Evolutionary conservation across 2,113 vertebrate species (phyloP), one percentile per base, ranked within the genome.

Genomic region (Grantiella picta): DNA sequence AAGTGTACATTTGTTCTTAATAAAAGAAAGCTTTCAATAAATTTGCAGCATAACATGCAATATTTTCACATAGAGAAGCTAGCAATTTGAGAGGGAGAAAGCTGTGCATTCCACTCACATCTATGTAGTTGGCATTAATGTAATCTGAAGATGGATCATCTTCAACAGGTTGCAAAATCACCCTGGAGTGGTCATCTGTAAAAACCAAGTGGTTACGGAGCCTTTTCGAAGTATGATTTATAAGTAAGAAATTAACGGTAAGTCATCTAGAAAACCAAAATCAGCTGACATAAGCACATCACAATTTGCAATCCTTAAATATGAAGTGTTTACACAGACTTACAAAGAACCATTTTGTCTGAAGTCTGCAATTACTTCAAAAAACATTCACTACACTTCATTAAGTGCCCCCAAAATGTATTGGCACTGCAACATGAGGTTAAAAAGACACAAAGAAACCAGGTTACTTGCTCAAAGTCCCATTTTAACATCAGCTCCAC

Each of bases 51-150:
- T 97, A 97, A 97, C 97, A 99, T 98, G 98, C 98, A 98, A 97
- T 97, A 97, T 86, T 97, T 97, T 98, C 97, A 99, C 97, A 98
- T 97, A 98, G 96, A 98, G 98, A 98, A 98, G 94, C 76, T 95
- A 90, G 95, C 23, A 97, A 95, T 92, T 77, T 77, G 82, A 91
- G 94, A 91, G 65, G 50, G 42, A 84, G 96, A 98, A 98, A 98
- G 97, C 95, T 96, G 96, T 96, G 97, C 97, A 98, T 92, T 98
- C 97, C 91, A 99, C 99, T 99, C 99, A 99, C 99, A 98, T 99
- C 99, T 98, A 99, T 99, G 97, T 99, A 99, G 98, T 99, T 99
- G 98, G 99, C 99, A 98, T 99, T 99, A 98, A 99, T 99, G 97
- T 99, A 99, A 98, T 99, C 99, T 91, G 99, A 99, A 97, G 99